Base-by-base conservation (phyloP, 1,140 invertebrate species). In the Euglossa dilemma region DNA sequence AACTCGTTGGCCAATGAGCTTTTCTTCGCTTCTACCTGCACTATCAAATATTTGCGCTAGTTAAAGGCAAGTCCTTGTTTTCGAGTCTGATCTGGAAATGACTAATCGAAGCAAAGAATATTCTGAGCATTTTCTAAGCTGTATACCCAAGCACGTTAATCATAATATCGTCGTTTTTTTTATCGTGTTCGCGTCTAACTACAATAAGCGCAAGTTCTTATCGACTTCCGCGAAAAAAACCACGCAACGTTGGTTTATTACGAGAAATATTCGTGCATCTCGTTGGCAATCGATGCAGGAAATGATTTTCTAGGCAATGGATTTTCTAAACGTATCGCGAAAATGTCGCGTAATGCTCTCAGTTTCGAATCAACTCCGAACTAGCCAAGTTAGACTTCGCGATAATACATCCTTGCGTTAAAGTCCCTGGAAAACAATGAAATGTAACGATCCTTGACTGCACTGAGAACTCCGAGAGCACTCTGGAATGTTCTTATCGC, bases 121-220 rank as follows among this genome's bases (percentile, higher is more conserved):
- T 36, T 36, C 36, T 36, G 4, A 36, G 36, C 36, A 45, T 59
- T 25, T 74, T 74, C 36, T n/a, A 45, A 9, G n/a, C 11, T 69
- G 23, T 6, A 14, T n/a, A 14, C 12, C 36, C 36, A 25, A 5
- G n/a, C 23, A 47, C 25, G 66, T 52, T 36, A 25, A 75, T 23
- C 36, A 50, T 75, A 63, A 52, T 28, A 18, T 6, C 8, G 56
- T n/a, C 18, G 57, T 69, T 47, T 57, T 11, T 77, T 45, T 67
- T 28, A 66, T 45, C 28, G 9, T 11, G n/a, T 28, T 8, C 16
- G 14, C 63, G 36, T 59, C 25, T 56, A 56, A 80, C n/a, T 36
- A 71, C 52, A 54, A 4, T 45, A 54, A 86, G 56, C 69, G 67
- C 59, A 66, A 73, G 72, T 61, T 70, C 74, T 79, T 88, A 87